Conservation (phyloP, 2,888 invertebrate species). For the Leptopterna dolabrata region DNA sequence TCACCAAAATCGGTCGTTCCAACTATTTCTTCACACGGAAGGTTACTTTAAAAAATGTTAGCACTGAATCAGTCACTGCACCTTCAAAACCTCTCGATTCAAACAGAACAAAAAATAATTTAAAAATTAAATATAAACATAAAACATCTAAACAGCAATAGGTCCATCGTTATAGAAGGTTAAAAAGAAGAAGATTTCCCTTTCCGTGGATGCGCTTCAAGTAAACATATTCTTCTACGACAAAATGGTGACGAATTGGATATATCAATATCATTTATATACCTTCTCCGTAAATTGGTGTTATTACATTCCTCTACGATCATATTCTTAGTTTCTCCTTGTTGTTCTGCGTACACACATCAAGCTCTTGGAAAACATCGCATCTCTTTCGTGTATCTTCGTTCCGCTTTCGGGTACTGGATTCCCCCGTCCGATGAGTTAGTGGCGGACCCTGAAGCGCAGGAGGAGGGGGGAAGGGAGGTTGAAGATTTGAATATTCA, state of each 20-base stretch:
- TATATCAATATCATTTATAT: not conserved
- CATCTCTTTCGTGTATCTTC: not conserved
- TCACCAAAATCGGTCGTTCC: too few species aligned
- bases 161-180: too few species aligned
- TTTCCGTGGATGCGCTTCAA: not conserved
- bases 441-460: not conserved
- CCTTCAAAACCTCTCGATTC: too few species aligned
- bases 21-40: too few species aligned
- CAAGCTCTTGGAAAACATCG: too few species aligned
- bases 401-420: not conserved
- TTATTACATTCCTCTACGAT: not conserved
- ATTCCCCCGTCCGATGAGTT: not conserved
- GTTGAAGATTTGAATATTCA: constrained; percentile 14
- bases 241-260: not conserved
- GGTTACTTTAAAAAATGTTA: too few species aligned
- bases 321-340: not conserved
- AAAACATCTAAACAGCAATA: too few species aligned
- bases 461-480: not conserved
- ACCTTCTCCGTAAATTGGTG: not conserved
- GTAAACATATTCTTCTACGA: not conserved
- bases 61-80: too few species aligned
- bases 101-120: too few species aligned
- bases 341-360: too few species aligned
- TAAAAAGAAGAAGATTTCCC: not conserved
- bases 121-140: too few species aligned